Evolutionary conservation across 2,113 vertebrate species (phyloP).

Genomic region (Gulo gulo): DNA sequence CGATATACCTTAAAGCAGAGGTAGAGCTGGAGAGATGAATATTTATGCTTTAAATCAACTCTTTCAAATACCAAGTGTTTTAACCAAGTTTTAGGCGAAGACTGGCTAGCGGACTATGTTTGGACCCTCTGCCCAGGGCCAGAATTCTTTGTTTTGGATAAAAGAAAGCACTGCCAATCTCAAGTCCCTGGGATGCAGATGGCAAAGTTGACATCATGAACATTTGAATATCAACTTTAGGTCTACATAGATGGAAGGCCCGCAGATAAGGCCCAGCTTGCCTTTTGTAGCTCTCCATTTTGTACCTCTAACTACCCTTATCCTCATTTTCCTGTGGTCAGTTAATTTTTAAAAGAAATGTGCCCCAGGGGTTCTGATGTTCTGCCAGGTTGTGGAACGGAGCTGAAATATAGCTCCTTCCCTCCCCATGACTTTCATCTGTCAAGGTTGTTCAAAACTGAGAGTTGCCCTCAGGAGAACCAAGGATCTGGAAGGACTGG

Average conservation of each 20-base stretch:
- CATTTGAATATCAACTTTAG: neutral
- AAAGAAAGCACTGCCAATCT: neutral
- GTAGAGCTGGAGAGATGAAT: neutral
- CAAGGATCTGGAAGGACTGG: fast-evolving
- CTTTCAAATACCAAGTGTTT: conserved; percentile 50
- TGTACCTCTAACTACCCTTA: neutral
- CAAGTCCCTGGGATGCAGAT: neutral
- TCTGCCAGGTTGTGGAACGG: neutral
- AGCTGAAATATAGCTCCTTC: neutral
- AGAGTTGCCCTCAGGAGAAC: neutral
- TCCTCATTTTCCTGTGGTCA: neutral
- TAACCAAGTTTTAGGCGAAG: neutral
- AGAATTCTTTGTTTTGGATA: neutral
- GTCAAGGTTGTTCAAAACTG: neutral
- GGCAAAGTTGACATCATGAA: neutral
- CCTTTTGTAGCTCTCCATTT: neutral
- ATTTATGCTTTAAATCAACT: neutral
- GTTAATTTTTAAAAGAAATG: neutral
- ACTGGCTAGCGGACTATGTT: neutral
- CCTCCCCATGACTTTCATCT: neutral
- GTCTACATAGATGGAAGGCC: neutral
- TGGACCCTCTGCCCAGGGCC: neutral
- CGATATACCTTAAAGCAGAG: neutral
- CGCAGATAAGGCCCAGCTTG: fast-evolving
- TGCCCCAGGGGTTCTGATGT: neutral